Conservation (phyloP, 2,797 vertebrate species). For the Pipistrellus kuhlii region DNA sequence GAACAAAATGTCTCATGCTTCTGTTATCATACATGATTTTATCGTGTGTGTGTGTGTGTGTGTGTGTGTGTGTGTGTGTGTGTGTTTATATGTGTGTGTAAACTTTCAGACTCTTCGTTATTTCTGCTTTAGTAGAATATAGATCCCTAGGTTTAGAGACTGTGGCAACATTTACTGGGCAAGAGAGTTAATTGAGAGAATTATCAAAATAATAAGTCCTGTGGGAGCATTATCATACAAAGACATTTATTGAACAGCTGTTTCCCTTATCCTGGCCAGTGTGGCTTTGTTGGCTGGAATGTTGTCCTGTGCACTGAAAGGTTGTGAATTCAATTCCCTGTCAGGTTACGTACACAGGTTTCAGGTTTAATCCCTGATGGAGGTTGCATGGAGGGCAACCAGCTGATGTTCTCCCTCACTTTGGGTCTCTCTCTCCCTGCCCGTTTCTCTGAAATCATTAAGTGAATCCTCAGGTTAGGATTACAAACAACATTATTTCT, state of each 20-base stretch:
- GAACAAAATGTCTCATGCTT: not conserved
- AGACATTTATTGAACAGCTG: not conserved
- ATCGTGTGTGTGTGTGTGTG: not conserved
- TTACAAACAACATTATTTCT: no score
- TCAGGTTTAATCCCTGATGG: not conserved
- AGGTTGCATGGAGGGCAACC: not conserved
- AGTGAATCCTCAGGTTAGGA: not conserved
- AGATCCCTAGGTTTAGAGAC: not conserved
- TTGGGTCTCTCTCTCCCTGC: not conserved
- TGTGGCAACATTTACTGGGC: rapidly evolving
- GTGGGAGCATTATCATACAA: not conserved
- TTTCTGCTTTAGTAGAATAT: not conserved
- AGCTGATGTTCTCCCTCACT: not conserved
- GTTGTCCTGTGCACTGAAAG: not conserved
- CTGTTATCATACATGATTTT: not conserved
- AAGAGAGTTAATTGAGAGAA: not conserved
- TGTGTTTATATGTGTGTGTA: not conserved
- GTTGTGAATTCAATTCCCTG: not conserved
- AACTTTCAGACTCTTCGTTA: not conserved
- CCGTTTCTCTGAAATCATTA: not conserved
- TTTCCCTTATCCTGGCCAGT: not conserved
- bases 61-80: not conserved
- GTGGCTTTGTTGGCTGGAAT: not conserved
- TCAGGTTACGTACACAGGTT: not conserved
- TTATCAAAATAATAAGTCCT: not conserved